A percentile compares a stretch with the other conserved stretches of the same genome.
phyloP scores from a whole-genome alignment of 2,888 invertebrate genomes.

The Lumbricus terrestris region DNA sequence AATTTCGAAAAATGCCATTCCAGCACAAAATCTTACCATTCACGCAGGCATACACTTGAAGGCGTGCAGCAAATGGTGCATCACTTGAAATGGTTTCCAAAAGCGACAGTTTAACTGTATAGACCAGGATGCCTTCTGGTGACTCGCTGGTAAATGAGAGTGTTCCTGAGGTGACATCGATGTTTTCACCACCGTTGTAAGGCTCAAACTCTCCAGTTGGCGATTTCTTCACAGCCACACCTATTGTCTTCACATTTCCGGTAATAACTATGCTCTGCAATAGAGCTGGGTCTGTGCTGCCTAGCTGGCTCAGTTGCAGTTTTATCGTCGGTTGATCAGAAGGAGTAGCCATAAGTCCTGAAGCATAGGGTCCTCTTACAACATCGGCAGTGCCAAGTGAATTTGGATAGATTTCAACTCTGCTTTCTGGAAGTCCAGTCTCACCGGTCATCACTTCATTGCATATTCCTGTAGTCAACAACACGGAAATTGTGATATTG shows the following conservation, averaged over 20 bases:
- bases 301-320: neutral
- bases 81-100: neutral
- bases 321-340: conserved; percentile 11
- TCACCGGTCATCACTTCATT: conserved; percentile 17
- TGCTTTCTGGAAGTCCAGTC: neutral
- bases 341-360: neutral
- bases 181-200: conserved; percentile 14
- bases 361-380: neutral
- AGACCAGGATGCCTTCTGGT: neutral
- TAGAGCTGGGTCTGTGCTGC: neutral
- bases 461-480: conserved; percentile 8
- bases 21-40: neutral
- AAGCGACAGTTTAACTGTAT: neutral
- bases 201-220: neutral
- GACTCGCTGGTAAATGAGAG: neutral
- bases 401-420: conserved; percentile 3
- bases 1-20: neutral
- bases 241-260: conserved; percentile 18
- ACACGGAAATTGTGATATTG: no score
- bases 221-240: neutral
- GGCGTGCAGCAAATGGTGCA: neutral
- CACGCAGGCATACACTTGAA: conserved; percentile 22
- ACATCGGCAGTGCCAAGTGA: neutral
- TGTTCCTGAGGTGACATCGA: neutral
- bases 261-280: neutral